Evolutionary conservation across 1,140 invertebrate species (phyloP).

Genomic region (Drosophila mauritiana): DNA sequence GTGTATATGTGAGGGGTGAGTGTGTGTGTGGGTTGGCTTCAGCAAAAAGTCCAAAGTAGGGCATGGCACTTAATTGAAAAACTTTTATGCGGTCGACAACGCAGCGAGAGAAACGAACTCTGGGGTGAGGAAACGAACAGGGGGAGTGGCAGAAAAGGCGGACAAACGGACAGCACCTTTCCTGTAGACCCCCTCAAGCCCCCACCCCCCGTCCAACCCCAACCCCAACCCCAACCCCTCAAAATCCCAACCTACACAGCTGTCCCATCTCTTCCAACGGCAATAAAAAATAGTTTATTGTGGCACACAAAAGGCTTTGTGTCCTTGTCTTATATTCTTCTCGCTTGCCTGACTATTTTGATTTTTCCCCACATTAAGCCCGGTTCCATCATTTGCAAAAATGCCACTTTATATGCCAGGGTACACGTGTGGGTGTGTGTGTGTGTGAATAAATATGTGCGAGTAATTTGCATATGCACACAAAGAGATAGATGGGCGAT

Average conservation of each 20-base stretch:
- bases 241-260: not conserved
- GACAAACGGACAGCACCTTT: conserved; percentile 38
- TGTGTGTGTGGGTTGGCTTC: conserved; percentile 22
- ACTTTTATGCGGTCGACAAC: conserved; percentile 76
- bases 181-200: not conserved
- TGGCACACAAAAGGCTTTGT: conserved; percentile 52
- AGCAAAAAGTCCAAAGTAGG: conserved; percentile 71
- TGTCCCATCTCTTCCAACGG: conserved; percentile 18
- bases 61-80: conserved; percentile 76
- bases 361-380: conserved; percentile 35
- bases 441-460: conserved; percentile 43
- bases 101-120: conserved; percentile 38
- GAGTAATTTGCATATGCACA: conserved; percentile 41
- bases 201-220: not conserved
- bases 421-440: not conserved
- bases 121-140: no score
- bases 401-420: conserved; percentile 53
- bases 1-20: not conserved
- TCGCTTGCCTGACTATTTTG: conserved; percentile 30
- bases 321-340: conserved; percentile 40
- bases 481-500: conserved; percentile 21
- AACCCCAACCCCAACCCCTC: not conserved
- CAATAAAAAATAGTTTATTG: conserved; percentile 73
- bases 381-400: conserved; percentile 51
- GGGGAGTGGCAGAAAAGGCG: conserved; percentile 8